Evolutionary conservation across 2,888 invertebrate genomes (phyloP).

Genomic region (Callinectes sapidus): DNA sequence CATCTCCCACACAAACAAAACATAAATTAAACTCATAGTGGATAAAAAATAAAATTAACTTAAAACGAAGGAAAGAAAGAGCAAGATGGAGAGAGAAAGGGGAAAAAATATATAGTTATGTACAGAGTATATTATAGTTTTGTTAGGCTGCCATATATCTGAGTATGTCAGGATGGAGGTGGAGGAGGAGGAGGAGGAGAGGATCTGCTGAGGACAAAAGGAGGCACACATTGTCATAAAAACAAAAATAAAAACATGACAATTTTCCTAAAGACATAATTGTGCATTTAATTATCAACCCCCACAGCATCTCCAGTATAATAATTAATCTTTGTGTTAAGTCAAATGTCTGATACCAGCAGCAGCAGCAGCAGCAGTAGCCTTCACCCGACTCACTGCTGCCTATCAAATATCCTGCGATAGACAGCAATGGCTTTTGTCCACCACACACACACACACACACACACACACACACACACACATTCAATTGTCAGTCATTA

Average conservation of each 20-base stretch:
- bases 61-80: neutral
- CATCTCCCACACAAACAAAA: neutral
- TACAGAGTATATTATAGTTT: slow-evolving; percentile 2
- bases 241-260: neutral
- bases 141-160: slow-evolving; percentile 1
- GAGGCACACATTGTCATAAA: neutral
- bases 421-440: neutral
- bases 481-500: neutral
- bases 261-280: neutral
- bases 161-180: neutral
- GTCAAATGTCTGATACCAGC: neutral
- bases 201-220: neutral
- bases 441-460: neutral
- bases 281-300: neutral
- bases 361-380: neutral
- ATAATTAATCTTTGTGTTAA: neutral
- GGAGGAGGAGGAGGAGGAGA: neutral
- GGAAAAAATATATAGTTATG: neutral
- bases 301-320: neutral
- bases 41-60: neutral
- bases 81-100: too few relatives aligned
- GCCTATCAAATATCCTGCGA: neutral
- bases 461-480: neutral
- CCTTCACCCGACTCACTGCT: neutral
- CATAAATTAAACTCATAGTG: neutral